Evolutionary conservation across 2,113 vertebrate genomes (phyloP).

Genomic region (Vidua chalybeata): DNA sequence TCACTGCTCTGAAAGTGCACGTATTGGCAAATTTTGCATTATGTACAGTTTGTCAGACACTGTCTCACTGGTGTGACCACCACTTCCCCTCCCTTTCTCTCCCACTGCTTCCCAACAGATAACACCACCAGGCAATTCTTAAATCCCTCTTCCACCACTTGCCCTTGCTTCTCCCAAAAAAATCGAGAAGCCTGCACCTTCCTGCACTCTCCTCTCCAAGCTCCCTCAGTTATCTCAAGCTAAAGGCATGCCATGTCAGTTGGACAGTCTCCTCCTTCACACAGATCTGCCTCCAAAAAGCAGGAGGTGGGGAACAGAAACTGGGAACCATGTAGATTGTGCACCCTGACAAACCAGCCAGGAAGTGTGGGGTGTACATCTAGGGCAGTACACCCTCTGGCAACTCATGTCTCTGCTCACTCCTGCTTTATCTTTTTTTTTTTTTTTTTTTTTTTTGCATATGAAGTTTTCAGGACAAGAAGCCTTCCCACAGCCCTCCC

Average conservation of each 20-base stretch:
- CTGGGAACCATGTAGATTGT: neutral
- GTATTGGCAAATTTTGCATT: neutral
- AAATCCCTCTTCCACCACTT: neutral
- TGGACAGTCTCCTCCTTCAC: neutral
- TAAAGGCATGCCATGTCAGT: neutral
- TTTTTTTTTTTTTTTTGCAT: neutral
- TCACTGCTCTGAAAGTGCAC: neutral
- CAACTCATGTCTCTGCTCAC: neutral
- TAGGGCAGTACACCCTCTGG: neutral
- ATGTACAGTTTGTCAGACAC: neutral
- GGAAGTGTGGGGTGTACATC: neutral
- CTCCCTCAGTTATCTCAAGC: neutral
- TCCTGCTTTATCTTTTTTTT: neutral
- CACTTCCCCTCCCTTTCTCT: neutral
- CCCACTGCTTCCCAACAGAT: neutral
- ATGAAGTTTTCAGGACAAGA: neutral
- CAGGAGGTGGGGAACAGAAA: rapidly evolving
- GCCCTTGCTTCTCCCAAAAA: neutral
- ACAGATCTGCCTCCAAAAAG: neutral
- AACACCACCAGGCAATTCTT: neutral
- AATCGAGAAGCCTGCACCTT: neutral
- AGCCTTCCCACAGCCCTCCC: neutral
- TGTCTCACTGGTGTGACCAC: neutral
- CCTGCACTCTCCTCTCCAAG: neutral
- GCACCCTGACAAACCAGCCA: neutral